These are phyloP conservation scores for Mormoops blainvillei DNA, from an alignment of 2,113 vertebrate genomes.

Conservation along the genomic window DNA sequence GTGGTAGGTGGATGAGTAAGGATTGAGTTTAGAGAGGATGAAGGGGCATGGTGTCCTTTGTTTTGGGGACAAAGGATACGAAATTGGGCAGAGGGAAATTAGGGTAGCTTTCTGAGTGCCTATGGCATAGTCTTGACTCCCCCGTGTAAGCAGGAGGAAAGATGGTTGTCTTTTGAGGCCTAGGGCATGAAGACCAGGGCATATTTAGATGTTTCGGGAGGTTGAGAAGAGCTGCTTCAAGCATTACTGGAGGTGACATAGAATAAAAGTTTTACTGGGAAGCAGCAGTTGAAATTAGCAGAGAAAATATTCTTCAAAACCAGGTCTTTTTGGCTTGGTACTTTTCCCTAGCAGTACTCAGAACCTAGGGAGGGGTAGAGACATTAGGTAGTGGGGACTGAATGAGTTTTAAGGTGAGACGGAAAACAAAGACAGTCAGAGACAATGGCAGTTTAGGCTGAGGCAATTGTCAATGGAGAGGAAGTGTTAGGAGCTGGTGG, in stretches of 20 bases:
- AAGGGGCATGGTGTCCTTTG: not conserved
- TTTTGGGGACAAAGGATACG: not conserved
- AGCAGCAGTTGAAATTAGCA: not conserved
- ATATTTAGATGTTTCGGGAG: not conserved
- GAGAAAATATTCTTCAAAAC: not conserved
- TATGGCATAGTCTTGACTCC: not conserved
- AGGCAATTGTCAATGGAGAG: not conserved
- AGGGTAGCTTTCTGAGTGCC: not conserved
- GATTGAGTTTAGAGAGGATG: not conserved
- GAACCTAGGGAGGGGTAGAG: not conserved
- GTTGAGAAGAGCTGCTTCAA: not conserved
- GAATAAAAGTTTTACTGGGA: not conserved
- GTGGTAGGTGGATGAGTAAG: not conserved
- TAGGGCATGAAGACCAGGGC: not conserved
- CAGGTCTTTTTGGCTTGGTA: not conserved
- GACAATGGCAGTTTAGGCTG: too few species aligned
- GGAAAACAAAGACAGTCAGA: not conserved
- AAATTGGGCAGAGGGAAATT: not conserved
- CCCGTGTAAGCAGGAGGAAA: not conserved
- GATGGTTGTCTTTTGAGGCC: not conserved
- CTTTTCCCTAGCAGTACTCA: not conserved
- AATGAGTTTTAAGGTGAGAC: fast-evolving
- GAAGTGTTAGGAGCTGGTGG: too few species aligned
- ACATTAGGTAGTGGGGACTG: not conserved
- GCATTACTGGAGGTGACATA: not conserved